phyloP scores from a whole-genome alignment of 2,888 invertebrate species.

The Cylindroiulus punctatus region DNA sequence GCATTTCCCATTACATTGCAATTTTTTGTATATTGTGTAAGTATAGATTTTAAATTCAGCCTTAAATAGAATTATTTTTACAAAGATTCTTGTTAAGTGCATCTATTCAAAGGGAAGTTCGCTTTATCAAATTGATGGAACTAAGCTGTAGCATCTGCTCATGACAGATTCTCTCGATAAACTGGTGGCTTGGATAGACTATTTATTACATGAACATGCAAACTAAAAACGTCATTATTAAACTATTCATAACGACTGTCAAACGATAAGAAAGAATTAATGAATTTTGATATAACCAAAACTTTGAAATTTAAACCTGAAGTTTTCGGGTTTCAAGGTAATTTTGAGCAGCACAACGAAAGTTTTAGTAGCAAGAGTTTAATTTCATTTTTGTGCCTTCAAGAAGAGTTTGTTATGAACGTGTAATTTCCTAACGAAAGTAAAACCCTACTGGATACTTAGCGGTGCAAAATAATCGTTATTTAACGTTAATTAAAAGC shows the following conservation, averaged over 20 bases:
- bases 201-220: not conserved
- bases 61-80: not conserved
- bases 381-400: too few relatives aligned
- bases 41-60: not conserved
- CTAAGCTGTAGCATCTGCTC: not conserved
- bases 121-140: not conserved
- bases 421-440: too few relatives aligned
- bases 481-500: too few relatives aligned
- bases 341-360: too few relatives aligned
- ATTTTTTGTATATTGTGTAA: not conserved
- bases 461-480: too few relatives aligned
- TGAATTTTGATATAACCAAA: not conserved
- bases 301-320: not conserved
- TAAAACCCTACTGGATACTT: too few relatives aligned
- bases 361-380: too few relatives aligned
- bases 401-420: too few relatives aligned
- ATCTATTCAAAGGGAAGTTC: not conserved
- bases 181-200: not conserved
- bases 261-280: conserved; percentile 6
- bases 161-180: not conserved
- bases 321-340: not conserved
- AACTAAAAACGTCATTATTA: not conserved
- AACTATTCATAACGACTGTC: not conserved
- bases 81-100: not conserved
- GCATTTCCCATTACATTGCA: not conserved